phyloP scores from a whole-genome alignment of 1,140 invertebrate genomes.

The Aphis craccivora region DNA sequence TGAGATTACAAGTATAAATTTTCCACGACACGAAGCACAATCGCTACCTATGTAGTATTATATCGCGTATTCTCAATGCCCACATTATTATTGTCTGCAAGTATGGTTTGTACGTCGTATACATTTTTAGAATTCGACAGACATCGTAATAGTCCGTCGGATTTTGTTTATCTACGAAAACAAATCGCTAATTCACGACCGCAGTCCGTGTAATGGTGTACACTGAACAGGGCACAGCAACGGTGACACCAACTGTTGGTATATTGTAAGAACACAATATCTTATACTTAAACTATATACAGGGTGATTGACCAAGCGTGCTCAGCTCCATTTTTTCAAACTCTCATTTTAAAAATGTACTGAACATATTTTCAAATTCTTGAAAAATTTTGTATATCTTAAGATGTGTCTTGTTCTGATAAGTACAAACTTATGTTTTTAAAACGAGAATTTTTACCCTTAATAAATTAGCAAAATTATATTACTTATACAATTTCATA shows the following conservation, averaged over 20 bases:
- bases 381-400: not conserved
- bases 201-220: not conserved
- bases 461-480: too few species aligned
- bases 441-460: not conserved
- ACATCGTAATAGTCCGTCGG: not conserved
- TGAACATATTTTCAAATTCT: not conserved
- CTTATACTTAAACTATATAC: not conserved
- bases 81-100: not conserved
- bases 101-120: not conserved
- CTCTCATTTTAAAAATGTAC: not conserved
- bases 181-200: not conserved
- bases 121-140: constrained; percentile 4
- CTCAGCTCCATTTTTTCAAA: not conserved
- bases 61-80: not conserved
- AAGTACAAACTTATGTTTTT: not conserved
- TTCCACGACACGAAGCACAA: not conserved
- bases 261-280: not conserved
- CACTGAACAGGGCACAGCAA: too few species aligned
- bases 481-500: too few species aligned
- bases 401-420: too few species aligned
- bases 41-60: not conserved
- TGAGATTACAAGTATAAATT: not conserved
- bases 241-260: not conserved
- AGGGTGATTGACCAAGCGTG: not conserved
- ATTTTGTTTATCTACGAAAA: constrained; percentile 35